phyloP scores from a whole-genome alignment of 2,888 invertebrate species.

The Cerastis rubricosa region DNA sequence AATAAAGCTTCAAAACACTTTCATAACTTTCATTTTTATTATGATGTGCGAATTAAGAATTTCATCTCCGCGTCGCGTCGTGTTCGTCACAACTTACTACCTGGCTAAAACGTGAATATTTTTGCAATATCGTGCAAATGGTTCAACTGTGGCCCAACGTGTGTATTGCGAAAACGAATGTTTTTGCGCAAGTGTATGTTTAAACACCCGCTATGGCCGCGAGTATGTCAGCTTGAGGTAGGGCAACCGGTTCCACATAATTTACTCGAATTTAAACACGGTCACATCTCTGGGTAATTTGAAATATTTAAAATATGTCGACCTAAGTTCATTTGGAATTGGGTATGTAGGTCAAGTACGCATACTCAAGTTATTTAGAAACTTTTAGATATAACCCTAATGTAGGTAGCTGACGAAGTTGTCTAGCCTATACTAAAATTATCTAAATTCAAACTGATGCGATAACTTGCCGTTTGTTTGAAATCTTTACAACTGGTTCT shows the following conservation, averaged over 20 bases:
- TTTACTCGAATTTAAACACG: conserved; percentile 50
- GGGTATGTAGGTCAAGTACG: conserved; percentile 53
- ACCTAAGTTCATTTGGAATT: conserved; percentile 27
- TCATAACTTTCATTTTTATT: conserved; percentile 57
- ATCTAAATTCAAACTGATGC: not conserved
- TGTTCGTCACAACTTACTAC: conserved; percentile 13
- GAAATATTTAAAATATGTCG: conserved; percentile 35
- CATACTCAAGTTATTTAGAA: not conserved
- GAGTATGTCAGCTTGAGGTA: conserved; percentile 54
- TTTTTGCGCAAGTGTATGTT: conserved; percentile 65
- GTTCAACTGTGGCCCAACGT: conserved; percentile 43
- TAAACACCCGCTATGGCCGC: conserved; percentile 45
- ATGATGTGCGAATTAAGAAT: conserved; percentile 20
- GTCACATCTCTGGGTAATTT: conserved; percentile 23
- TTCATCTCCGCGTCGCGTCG: conserved; percentile 7
- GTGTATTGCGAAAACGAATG: conserved; percentile 51
- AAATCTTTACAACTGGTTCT: not conserved
- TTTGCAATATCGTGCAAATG: conserved; percentile 58
- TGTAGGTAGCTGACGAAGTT: not conserved
- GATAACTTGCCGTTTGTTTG: not conserved
- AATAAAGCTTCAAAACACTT: conserved; percentile 50
- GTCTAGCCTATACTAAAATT: not conserved
- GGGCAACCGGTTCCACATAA: conserved; percentile 64
- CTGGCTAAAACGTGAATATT: conserved; percentile 36
- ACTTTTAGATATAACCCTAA: not conserved